Base-by-base conservation (phyloP, 2,113 vertebrate genomes). In the Oostethus manadensis region DNA sequence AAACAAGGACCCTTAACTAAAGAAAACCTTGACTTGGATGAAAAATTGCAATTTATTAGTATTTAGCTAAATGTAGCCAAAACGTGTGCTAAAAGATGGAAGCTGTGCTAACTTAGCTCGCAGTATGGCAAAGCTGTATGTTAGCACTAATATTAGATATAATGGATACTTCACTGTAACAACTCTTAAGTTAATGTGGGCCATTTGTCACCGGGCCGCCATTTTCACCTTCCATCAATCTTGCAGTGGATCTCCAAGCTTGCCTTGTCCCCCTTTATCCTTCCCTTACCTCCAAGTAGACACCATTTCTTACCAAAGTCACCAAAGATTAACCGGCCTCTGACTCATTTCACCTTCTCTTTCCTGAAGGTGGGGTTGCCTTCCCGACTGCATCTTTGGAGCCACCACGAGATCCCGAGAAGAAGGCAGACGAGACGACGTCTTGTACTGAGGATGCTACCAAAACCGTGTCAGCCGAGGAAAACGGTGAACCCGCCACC, bases 381-480 rank as follows among this genome's bases (percentile, higher is more conserved):
- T 64, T 66, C 70, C 70, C 56, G 75, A 74, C 85, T 77, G 77
- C 84, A 72, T 72, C 70, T 70, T 55, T 75, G 78, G 78, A 76
- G 70, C 68, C 58, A 81, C 74, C 70, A 78, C 74, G 64, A 82
- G 69, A 68, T 66, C 64, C 15, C 55, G 63, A 56, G 66, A 78
- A 62, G 68, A 86, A 66, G 71, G 80, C 74, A 63, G 77, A 89
- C 77, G 84, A 78, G 71, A 80, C 74, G 64, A 22, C 81, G 75
- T 78, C 66, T 66, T 80, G 86, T 70, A 76, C 76, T 78, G 84
- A 89, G 81, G 87, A 87, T 86, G 84, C 56, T 71, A 70, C 72
- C 77, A 51, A 73, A 58, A 68, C 68, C 67, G 72, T 83, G 79
- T 77, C 79, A 68, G 66, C 66, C 68, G 73, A 86, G 78, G 68